Percentiles rank a stretch among this genome's conserved stretches.
phyloP scores from a whole-genome alignment of 2,888 invertebrate species.

The Drosophila neutralis region DNA sequence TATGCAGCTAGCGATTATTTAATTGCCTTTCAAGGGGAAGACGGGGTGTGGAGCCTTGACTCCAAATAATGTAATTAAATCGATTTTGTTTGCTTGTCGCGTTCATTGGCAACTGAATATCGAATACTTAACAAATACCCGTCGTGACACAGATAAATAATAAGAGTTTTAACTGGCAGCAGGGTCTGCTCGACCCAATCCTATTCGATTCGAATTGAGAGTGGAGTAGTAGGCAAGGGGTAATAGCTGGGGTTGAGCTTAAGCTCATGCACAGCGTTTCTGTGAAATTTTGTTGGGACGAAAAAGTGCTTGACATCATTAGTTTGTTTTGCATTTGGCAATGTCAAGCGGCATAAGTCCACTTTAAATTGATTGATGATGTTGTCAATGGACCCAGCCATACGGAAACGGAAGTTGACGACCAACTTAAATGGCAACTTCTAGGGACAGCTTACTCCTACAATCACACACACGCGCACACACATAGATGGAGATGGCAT shows the following conservation, averaged over 20 bases:
- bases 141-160: slow-evolving; percentile 9
- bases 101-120: slow-evolving; percentile 19
- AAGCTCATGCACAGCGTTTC: slow-evolving; percentile 20
- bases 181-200: slow-evolving; percentile 4
- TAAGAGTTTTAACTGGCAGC: slow-evolving; percentile 15
- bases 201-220: background rate
- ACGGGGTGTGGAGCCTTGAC: background rate
- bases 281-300: slow-evolving; percentile 21
- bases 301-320: slow-evolving; percentile 58
- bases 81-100: slow-evolving; percentile 35
- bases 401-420: slow-evolving; percentile 33
- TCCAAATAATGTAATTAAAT: slow-evolving; percentile 56
- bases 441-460: slow-evolving; percentile 10
- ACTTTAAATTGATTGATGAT: slow-evolving; percentile 74
- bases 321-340: slow-evolving; percentile 67
- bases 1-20: slow-evolving; percentile 32
- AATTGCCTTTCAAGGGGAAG: slow-evolving; percentile 2
- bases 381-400: slow-evolving; percentile 31
- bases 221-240: background rate
- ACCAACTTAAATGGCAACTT: slow-evolving; percentile 33
- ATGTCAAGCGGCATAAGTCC: slow-evolving; percentile 58
- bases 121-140: slow-evolving; percentile 16
- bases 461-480: background rate
- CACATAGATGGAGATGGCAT: slow-evolving; percentile 2
- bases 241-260: slow-evolving; percentile 5